Evolutionary conservation across 2,113 vertebrate genomes (phyloP).

Genomic region (Bubalus kerabau): DNA sequence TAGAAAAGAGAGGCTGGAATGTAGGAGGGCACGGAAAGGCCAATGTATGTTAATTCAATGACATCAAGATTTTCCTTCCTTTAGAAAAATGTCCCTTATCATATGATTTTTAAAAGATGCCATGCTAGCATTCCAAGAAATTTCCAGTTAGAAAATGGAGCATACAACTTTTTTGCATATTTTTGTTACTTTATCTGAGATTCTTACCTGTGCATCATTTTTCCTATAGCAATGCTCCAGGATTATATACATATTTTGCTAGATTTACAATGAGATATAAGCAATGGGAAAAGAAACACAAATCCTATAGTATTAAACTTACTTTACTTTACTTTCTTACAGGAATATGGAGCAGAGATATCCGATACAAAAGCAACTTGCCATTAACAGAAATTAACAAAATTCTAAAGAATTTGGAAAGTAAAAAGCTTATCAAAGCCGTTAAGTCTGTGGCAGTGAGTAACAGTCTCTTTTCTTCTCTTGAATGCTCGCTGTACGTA

Average conservation of each 20-base stretch:
- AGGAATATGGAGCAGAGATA: constrained; percentile 99
- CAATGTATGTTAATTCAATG: not conserved
- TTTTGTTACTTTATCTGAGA: not conserved
- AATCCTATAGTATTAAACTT: not conserved
- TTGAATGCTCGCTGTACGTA: not conserved
- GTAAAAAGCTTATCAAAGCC: constrained; percentile 99
- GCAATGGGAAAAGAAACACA: not conserved
- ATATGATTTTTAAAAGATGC: not conserved
- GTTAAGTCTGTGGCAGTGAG: constrained; percentile 99
- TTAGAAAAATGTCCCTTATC: not conserved
- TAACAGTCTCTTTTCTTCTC: constrained; percentile 46
- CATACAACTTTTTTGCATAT: not conserved
- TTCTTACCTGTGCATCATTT: not conserved
- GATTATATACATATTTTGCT: not conserved
- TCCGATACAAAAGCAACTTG: constrained; percentile 97
- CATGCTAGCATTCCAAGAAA: not conserved
- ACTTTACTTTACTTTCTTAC: constrained; percentile 50
- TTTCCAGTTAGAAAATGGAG: not conserved
- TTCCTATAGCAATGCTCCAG: not conserved
- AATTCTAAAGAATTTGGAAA: constrained; percentile 98
- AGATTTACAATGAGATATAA: not conserved
- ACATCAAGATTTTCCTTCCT: not conserved
- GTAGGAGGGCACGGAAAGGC: not conserved
- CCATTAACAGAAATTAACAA: constrained; percentile 99
- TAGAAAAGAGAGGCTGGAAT: not conserved